Evolutionary conservation across 2,797 vertebrate species (phyloP).

Genomic region (Loriculus beryllinus): DNA sequence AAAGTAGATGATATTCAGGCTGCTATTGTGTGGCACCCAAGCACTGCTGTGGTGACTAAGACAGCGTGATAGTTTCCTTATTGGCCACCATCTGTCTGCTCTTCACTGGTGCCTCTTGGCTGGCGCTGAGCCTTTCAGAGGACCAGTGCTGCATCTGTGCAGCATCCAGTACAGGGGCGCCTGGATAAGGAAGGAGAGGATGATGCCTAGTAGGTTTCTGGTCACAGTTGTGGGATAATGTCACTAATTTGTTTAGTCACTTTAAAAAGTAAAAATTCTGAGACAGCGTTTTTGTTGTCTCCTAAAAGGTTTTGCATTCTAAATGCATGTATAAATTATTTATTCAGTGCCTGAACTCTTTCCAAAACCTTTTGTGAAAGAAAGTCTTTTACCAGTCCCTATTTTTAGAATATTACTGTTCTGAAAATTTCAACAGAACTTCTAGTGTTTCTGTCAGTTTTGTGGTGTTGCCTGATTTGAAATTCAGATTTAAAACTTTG

Average conservation of each 20-base stretch:
- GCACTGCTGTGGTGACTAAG: neutral
- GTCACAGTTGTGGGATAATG: neutral
- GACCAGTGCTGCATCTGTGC: rapidly evolving
- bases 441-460: neutral
- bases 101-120: neutral
- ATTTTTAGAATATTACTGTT: neutral
- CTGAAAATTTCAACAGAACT: neutral
- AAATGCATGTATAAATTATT: neutral
- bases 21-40: neutral
- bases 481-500: neutral
- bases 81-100: constrained; percentile 51
- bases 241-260: neutral
- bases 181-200: rapidly evolving
- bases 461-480: neutral
- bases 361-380: neutral
- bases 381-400: neutral
- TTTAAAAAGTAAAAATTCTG: neutral
- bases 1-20: neutral
- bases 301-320: neutral
- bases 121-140: neutral
- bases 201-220: neutral
- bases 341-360: neutral
- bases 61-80: neutral
- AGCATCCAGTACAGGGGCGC: neutral
- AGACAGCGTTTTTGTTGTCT: neutral